Evolutionary conservation across 2,113 vertebrate species (phyloP).

Genomic region (Coturnix japonica): DNA sequence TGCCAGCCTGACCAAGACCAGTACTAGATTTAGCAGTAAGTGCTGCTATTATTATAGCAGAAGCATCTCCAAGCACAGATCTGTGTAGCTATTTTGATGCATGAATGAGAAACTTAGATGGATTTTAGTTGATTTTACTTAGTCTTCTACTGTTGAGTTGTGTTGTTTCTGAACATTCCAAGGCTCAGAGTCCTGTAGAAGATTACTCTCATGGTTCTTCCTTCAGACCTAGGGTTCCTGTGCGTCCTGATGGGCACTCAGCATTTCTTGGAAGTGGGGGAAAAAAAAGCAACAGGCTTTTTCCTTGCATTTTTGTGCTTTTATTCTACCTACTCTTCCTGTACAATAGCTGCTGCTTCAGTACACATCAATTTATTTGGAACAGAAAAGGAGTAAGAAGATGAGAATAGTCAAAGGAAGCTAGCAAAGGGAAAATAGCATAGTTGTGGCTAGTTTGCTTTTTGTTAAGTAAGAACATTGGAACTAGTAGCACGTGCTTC

Average conservation of each 20-base stretch:
- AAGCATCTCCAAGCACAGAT: background rate
- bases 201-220: background rate
- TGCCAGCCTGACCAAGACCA: slow-evolving; percentile 34
- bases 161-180: background rate
- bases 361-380: background rate
- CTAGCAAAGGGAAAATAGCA: background rate
- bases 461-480: background rate
- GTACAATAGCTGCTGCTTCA: background rate
- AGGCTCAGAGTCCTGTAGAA: background rate
- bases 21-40: background rate
- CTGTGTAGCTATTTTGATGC: background rate
- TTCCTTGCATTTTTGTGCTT: background rate
- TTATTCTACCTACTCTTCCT: background rate
- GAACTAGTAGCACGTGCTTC: background rate
- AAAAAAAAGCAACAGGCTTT: background rate
- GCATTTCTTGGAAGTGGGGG: background rate
- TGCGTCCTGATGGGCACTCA: background rate
- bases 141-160: background rate
- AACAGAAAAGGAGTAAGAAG: background rate
- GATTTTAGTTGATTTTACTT: background rate
- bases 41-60: background rate
- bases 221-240: background rate
- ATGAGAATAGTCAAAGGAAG: background rate
- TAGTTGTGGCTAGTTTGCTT: background rate
- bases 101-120: background rate